A percentile compares a stretch with the other conserved stretches of the same genome.
Evolutionary conservation across 2,113 vertebrate species (phyloP).

Genomic region (Chroicocephalus ridibundus): DNA sequence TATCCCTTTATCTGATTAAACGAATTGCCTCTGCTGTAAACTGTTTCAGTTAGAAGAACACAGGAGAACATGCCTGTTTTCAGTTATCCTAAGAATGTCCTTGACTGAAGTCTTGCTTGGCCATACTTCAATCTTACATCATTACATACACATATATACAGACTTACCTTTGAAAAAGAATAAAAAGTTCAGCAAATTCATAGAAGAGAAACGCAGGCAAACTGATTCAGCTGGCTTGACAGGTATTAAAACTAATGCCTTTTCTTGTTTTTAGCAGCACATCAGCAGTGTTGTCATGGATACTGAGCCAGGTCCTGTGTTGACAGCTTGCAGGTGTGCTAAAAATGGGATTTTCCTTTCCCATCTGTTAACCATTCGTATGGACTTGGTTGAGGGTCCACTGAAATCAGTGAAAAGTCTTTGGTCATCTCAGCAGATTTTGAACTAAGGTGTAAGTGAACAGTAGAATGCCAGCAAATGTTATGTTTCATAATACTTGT

Average conservation of each 20-base stretch:
- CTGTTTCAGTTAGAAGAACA: neutral
- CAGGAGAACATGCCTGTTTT: neutral
- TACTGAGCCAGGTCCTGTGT: conserved; percentile 48
- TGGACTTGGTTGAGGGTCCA: neutral
- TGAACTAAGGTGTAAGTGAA: neutral
- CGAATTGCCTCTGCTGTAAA: neutral
- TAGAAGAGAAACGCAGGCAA: neutral
- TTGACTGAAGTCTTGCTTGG: neutral
- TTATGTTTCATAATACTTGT: neutral
- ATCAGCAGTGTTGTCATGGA: conserved; percentile 64
- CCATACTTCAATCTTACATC: neutral
- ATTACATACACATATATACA: neutral
- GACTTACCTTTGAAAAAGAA: neutral
- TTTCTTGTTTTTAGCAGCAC: conserved; percentile 43
- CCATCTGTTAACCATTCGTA: neutral
- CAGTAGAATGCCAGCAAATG: neutral
- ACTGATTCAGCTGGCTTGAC: conserved; percentile 25
- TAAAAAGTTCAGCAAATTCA: neutral
- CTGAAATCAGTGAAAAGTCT: neutral
- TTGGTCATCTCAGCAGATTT: neutral
- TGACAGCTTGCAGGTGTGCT: conserved; percentile 46
- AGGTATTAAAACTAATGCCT: conserved; percentile 62
- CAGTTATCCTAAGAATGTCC: neutral
- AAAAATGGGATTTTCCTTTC: conserved; percentile 32
- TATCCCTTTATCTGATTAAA: neutral